Conservation (phyloP, 2,113 vertebrate species). For the Actinemys pallida region DNA sequence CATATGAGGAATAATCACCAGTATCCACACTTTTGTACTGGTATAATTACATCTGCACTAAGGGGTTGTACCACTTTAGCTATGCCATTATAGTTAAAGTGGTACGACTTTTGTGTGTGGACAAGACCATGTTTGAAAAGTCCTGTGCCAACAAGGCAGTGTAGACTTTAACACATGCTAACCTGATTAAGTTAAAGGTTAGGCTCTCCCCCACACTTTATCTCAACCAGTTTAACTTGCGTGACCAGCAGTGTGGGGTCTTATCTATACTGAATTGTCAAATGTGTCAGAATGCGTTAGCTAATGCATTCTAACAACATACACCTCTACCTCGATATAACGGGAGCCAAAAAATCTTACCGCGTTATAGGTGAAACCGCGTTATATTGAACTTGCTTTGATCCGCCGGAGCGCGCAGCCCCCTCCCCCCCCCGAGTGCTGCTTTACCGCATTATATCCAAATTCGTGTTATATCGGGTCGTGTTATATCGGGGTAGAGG, state of each 20-base stretch:
- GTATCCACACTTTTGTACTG: background rate
- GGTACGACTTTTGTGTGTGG: background rate
- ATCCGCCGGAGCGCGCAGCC: no score
- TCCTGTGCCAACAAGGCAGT: background rate
- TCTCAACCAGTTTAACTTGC: background rate
- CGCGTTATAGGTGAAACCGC: no score
- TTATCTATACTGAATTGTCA: background rate
- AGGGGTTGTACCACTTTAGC: background rate
- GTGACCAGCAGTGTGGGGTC: background rate
- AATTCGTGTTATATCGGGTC: no score
- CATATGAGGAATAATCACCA: background rate
- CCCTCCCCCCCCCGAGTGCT: no score
- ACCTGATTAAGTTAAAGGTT: background rate
- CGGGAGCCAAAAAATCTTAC: no score
- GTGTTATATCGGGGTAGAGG: no score
- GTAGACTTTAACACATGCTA: background rate
- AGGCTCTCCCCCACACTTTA: background rate
- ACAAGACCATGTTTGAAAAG: background rate
- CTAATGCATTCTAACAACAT: background rate
- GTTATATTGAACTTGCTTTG: no score
- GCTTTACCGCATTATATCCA: no score
- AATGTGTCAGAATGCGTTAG: background rate
- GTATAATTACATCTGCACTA: background rate
- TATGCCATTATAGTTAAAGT: background rate
- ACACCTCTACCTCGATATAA: no score